Conservation (phyloP, 2,113 vertebrate species). For the Leucoraja erinaceus region DNA sequence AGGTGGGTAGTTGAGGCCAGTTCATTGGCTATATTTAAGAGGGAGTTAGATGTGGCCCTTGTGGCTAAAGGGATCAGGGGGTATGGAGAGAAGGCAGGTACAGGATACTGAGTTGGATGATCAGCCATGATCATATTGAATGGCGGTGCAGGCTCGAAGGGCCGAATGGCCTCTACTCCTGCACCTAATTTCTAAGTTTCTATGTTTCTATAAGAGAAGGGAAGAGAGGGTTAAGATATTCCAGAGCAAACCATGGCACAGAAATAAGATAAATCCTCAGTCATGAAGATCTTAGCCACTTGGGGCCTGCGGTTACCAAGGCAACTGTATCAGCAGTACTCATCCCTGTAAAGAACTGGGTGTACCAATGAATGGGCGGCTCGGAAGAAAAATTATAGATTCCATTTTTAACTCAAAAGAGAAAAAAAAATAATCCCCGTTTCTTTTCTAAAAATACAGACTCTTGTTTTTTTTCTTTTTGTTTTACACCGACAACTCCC, state of each 20-base stretch:
- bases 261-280: slow-evolving; percentile 23
- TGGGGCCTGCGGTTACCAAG: slow-evolving; percentile 3
- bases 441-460: background rate
- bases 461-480: background rate
- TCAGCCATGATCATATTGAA: too few species aligned
- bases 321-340: slow-evolving; percentile 17
- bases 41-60: too few species aligned
- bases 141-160: too few species aligned
- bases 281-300: background rate
- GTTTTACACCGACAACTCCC: background rate
- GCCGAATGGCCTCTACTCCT: too few species aligned
- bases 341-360: background rate
- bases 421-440: background rate
- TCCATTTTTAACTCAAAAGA: slow-evolving; percentile 28
- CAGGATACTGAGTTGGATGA: too few species aligned
- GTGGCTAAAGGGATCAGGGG: too few species aligned
- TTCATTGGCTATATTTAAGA: too few species aligned
- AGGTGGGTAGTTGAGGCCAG: too few species aligned
- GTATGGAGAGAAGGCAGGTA: too few species aligned
- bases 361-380: background rate
- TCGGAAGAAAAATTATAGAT: slow-evolving; percentile 23
- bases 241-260: background rate
- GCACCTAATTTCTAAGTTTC: too few species aligned
- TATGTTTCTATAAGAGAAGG: background rate
- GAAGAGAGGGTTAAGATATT: background rate